Percentiles rank a stretch among this genome's conserved stretches.
Evolutionary conservation across 2,888 invertebrate genomes (phyloP).

Genomic region (Dolomedes plantarius): DNA sequence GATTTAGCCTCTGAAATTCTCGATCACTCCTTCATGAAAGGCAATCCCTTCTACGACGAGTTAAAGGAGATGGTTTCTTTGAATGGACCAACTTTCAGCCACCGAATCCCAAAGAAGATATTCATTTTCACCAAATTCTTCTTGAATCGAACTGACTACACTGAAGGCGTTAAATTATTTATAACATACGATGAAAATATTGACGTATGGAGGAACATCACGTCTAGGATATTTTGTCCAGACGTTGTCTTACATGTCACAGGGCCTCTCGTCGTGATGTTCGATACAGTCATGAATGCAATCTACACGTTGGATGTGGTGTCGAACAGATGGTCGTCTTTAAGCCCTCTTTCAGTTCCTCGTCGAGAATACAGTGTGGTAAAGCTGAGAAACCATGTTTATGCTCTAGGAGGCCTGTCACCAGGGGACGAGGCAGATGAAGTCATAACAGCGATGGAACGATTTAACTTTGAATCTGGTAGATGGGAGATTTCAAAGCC

Average conservation of each 20-base stretch:
- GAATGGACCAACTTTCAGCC: background rate
- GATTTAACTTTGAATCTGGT: conserved; percentile 8
- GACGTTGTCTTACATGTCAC: conserved; percentile 10
- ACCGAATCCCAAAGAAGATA: background rate
- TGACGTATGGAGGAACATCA: conserved; percentile 21
- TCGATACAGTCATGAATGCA: conserved; percentile 9
- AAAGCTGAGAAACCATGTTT: background rate
- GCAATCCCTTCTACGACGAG: background rate
- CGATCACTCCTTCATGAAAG: background rate
- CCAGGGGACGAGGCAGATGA: background rate
- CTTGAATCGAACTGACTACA: background rate
- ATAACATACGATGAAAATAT: conserved; percentile 15
- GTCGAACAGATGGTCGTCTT: background rate
- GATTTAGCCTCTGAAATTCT: background rate
- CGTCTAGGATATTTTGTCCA: background rate
- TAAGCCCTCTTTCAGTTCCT: background rate
- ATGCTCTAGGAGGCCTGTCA: conserved; percentile 15
- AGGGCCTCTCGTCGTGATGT: conserved; percentile 14
- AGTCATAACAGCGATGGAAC: background rate
- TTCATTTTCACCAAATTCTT: conserved; percentile 4
- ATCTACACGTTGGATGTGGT: conserved; percentile 8
- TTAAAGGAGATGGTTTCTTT: background rate
- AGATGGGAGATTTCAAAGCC: background rate
- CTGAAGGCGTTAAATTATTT: conserved; percentile 4
- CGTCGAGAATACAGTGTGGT: conserved; percentile 24